Evolutionary conservation across 2,888 invertebrate species (phyloP), one percentile per base, ranked within the genome.

Genomic region (Heliconius charithonia): DNA sequence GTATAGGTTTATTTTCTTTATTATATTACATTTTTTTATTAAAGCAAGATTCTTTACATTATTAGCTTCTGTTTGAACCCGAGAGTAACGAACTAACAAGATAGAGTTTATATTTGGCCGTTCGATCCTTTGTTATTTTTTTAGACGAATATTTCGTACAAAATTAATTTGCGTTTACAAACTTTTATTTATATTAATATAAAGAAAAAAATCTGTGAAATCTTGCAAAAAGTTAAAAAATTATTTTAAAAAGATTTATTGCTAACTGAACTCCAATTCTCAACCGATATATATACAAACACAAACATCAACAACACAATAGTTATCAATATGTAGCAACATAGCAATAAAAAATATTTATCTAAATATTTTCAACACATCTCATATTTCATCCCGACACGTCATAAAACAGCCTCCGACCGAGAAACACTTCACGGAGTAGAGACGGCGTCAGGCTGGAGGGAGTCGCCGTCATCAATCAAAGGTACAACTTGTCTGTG

Each of bases 401-500:
- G 9, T 32, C 1, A 32, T 32, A 32, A 56, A 71, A 71, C 51
- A 51, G 56, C n/a, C 45, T 70, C 16, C 27, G 16, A 19, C 9
- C 27, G 27, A 69, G 59, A 76, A 45, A 69, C 69, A 76, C 59
- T 69, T 69, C 19, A 76, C 69, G 27, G n/a, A 63, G 63, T 16
- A 62, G 59, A 76, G 76, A 51, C 66, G 71, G 45, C 32, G 13
- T 69, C 69, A 75, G 73, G 51, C 63, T 69, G 45, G 27, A 76
- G 73, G 75, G 78, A 73, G 76, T 65, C 63, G 70, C 63, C 45
- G 16, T 69, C 78, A 78, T 32, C 32, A 32, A 32, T 6, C 4
- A 80, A 80, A 80, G 63, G 76, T 74, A 70, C 78, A 73, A 78
- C 73, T 76, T 66, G 69, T 45, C 78, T 65, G 80, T 80, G 78